Evolutionary conservation across 2,797 vertebrate species (phyloP).

Genomic region (Microhierax caerulescens): DNA sequence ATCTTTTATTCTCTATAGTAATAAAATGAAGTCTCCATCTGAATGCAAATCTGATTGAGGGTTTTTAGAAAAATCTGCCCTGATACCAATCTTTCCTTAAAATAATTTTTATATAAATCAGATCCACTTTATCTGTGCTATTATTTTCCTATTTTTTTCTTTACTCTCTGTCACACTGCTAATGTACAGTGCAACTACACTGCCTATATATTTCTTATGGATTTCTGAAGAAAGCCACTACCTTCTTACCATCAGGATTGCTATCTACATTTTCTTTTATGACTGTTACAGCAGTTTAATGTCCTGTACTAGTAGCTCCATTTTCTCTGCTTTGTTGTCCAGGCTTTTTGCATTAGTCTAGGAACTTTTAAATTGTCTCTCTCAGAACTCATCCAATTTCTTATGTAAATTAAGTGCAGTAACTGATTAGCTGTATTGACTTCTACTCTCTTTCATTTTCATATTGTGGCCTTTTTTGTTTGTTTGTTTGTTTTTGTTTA

Average conservation of each 20-base stretch:
- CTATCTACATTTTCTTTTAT: background rate
- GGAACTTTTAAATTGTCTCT: background rate
- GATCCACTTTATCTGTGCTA: background rate
- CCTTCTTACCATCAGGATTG: background rate
- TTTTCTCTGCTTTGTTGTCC: background rate
- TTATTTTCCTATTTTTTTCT: background rate
- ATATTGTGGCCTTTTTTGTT: background rate
- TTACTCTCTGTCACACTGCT: background rate
- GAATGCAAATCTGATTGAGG: background rate
- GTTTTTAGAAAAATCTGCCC: background rate
- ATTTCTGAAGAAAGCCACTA: background rate
- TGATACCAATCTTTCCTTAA: background rate
- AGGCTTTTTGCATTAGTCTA: background rate
- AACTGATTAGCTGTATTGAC: background rate
- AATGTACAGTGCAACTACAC: background rate
- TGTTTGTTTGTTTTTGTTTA: background rate
- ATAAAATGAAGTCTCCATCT: background rate
- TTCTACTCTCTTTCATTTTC: background rate
- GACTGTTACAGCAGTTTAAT: background rate
- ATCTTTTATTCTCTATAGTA: background rate
- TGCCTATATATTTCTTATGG: background rate
- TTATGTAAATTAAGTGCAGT: background rate
- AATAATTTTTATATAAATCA: background rate
- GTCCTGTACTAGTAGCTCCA: background rate
- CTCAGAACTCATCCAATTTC: background rate